Evolutionary conservation across 1,140 invertebrate genomes (phyloP).

Genomic region (Pogonomyrmex barbatus): DNA sequence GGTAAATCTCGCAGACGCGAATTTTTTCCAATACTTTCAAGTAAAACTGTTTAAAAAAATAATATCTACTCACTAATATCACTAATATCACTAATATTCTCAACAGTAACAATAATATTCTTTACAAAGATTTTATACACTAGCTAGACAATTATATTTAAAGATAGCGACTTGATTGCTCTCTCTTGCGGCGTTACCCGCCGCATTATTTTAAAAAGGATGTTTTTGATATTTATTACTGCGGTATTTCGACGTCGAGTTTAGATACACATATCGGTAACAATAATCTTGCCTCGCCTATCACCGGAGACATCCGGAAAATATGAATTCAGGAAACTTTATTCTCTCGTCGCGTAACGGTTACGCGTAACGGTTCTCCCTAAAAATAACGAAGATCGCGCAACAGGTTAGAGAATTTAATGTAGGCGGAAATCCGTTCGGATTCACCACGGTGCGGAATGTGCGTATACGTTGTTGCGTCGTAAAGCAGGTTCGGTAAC

Average conservation of each 20-base stretch:
- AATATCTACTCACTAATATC: too few species aligned
- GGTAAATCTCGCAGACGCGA: too few species aligned
- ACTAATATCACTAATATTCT: too few species aligned
- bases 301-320: constrained; percentile 1
- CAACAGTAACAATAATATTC: too few species aligned
- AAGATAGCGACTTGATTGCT: too few species aligned
- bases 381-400: constrained; percentile 34
- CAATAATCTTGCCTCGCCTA: neutral
- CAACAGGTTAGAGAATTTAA: constrained; percentile 69
- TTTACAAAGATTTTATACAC: too few species aligned
- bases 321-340: neutral
- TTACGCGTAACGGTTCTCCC: neutral
- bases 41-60: too few species aligned
- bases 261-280: neutral
- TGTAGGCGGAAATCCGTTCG: constrained; percentile 48
- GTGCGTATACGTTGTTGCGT: constrained; percentile 8
- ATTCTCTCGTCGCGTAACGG: neutral
- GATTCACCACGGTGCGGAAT: constrained; percentile 28
- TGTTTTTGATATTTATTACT: too few species aligned
- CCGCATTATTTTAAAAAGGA: too few species aligned
- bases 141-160: too few species aligned
- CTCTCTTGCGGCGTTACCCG: too few species aligned
- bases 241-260: neutral
- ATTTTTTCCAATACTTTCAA: too few species aligned
- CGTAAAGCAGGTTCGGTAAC: constrained; percentile 29